These are phyloP conservation scores for Epinephelus fuscoguttatus DNA, from an alignment of 2,113 vertebrate genomes.

Conservation along the genomic window DNA sequence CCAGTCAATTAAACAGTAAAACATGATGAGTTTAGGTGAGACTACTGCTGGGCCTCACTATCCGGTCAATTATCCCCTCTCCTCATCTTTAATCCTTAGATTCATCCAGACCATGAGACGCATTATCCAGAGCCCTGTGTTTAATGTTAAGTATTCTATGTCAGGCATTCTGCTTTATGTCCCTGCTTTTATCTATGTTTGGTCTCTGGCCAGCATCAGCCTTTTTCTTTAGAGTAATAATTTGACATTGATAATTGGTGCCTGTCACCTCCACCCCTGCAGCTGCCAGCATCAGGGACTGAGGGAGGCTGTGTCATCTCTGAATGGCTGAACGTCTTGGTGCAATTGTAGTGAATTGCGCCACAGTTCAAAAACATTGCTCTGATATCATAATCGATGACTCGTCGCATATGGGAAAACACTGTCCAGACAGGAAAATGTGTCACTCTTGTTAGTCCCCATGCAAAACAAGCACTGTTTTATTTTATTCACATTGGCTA, in stretches of 20 bases:
- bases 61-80: constrained; percentile 56
- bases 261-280: constrained; percentile 69
- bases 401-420: constrained; percentile 48
- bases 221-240: constrained; percentile 61
- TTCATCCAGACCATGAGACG: constrained; percentile 34
- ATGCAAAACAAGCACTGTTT: not conserved
- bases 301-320: constrained; percentile 51
- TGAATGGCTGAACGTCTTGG: constrained; percentile 36
- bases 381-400: constrained; percentile 39
- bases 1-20: constrained; percentile 76
- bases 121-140: constrained; percentile 41
- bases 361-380: constrained; percentile 57
- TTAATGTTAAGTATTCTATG: constrained; percentile 54
- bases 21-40: constrained; percentile 43
- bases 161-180: constrained; percentile 53
- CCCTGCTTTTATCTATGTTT: constrained; percentile 64
- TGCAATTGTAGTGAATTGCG: constrained; percentile 39
- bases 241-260: constrained; percentile 78
- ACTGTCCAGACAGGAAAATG: constrained; percentile 35
- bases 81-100: constrained; percentile 62
- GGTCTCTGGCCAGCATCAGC: constrained; percentile 51
- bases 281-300: constrained; percentile 48
- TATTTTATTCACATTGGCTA: not conserved
- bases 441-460: constrained; percentile 7
- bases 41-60: constrained; percentile 16